These are phyloP conservation scores for Pachliopta kotzebuea DNA, from an alignment of 2,888 invertebrate species.

Conservation along the genomic window DNA sequence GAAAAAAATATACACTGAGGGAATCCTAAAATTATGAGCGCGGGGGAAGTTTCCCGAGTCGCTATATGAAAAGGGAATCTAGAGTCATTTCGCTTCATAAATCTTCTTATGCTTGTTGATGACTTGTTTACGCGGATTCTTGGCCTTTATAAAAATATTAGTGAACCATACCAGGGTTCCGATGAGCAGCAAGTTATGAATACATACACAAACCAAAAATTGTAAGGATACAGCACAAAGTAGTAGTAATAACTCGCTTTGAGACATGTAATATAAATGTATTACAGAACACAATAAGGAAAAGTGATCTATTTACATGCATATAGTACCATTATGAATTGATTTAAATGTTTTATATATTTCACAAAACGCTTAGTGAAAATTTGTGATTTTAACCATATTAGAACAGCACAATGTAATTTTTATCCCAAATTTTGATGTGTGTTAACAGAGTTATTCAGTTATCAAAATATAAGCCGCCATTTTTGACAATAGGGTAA, in stretches of 20 bases:
- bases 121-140: conserved; percentile 54
- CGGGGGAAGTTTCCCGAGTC: conserved; percentile 46
- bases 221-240: too few species aligned
- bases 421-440: too few species aligned
- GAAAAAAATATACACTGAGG: conserved; percentile 70
- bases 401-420: too few species aligned
- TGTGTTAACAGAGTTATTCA: not conserved
- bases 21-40: conserved; percentile 72
- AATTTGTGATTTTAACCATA: too few species aligned
- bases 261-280: not conserved
- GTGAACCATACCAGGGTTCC: not conserved
- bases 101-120: conserved; percentile 45
- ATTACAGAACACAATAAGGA: not conserved
- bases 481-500: conserved; percentile 6
- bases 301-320: too few species aligned
- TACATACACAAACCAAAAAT: not conserved
- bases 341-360: too few species aligned
- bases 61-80: conserved; percentile 69
- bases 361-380: too few species aligned
- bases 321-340: too few species aligned
- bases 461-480: not conserved
- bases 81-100: conserved; percentile 64
- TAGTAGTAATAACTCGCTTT: too few species aligned
- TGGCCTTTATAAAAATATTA: conserved; percentile 31
- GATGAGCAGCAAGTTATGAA: not conserved